Evolutionary conservation across 2,888 invertebrate genomes (phyloP).

Genomic region (Beris morrisii): DNA sequence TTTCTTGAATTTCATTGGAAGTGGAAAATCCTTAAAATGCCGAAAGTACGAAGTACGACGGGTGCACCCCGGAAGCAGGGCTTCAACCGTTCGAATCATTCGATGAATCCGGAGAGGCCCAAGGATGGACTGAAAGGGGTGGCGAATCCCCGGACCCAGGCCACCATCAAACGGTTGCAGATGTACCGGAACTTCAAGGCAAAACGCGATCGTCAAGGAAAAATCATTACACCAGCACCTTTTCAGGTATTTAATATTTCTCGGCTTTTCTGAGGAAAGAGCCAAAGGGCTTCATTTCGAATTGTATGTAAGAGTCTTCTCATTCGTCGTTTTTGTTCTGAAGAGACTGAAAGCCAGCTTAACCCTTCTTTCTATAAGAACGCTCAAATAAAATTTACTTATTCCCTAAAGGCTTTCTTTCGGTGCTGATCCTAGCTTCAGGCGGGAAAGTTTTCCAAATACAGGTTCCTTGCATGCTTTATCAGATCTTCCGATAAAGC

Average conservation of each 20-base stretch:
- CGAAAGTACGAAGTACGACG: slow-evolving; percentile 71
- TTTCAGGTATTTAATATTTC: slow-evolving; percentile 68
- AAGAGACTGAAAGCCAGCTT: no score
- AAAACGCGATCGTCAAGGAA: slow-evolving; percentile 83
- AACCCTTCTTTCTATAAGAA: no score
- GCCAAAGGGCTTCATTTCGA: no score
- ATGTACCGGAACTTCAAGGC: slow-evolving; percentile 99
- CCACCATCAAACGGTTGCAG: slow-evolving; percentile 93
- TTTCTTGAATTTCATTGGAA: neutral
- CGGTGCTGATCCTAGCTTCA: no score
- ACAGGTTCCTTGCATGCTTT: no score
- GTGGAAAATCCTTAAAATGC: slow-evolving; percentile 60
- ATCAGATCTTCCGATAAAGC: no score
- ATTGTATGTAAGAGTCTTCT: no score
- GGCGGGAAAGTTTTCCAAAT: no score
- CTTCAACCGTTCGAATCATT: slow-evolving; percentile 84
- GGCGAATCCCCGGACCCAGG: slow-evolving; percentile 81
- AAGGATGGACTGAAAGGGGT: slow-evolving; percentile 80
- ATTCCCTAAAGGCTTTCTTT: no score
- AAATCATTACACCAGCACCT: slow-evolving; percentile 92
- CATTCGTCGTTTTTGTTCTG: no score
- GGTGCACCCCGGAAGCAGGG: slow-evolving; percentile 82
- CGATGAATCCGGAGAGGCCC: slow-evolving; percentile 91
- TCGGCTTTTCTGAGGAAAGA: no score
- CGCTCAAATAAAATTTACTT: no score